phyloP scores from a whole-genome alignment of 2,797 vertebrate genomes.

The Neosilurus hyrtlii region DNA sequence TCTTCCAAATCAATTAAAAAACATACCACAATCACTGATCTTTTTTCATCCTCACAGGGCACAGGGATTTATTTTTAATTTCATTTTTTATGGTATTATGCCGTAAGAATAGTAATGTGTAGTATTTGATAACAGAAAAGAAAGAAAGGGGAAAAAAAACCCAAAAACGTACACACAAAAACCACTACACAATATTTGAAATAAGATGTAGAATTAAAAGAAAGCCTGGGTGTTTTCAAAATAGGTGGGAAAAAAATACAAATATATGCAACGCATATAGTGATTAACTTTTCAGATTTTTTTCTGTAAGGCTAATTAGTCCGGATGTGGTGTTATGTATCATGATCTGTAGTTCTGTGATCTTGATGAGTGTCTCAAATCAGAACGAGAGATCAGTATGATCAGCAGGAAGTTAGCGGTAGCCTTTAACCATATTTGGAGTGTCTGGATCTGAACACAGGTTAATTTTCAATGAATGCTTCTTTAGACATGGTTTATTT shows the following conservation, averaged over 20 bases:
- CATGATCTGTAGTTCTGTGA: not conserved
- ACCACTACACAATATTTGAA: too few relatives aligned
- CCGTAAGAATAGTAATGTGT: too few relatives aligned
- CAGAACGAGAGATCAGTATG: constrained; percentile 27
- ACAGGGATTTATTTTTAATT: too few relatives aligned
- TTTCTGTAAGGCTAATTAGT: too few relatives aligned
- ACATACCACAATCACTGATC: not conserved
- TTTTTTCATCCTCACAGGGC: not conserved
- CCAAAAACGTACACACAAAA: too few relatives aligned
- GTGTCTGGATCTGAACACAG: not conserved
- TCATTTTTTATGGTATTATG: not conserved
- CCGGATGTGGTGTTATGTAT: not conserved
- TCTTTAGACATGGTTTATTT: not conserved
- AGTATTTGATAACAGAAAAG: too few relatives aligned
- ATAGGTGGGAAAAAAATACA: too few relatives aligned
- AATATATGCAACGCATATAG: too few relatives aligned
- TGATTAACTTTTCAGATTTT: too few relatives aligned
- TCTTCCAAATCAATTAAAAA: not conserved
- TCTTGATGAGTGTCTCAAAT: constrained; percentile 36
- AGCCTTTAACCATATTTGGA: constrained; percentile 19
- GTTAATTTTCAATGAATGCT: not conserved
- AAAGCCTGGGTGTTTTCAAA: too few relatives aligned
- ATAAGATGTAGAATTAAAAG: too few relatives aligned
- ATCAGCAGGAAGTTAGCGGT: constrained; percentile 19
- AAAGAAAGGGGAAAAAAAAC: too few relatives aligned